phyloP scores from a whole-genome alignment of 2,888 invertebrate genomes.

The Synanthedon formicaeformis region DNA sequence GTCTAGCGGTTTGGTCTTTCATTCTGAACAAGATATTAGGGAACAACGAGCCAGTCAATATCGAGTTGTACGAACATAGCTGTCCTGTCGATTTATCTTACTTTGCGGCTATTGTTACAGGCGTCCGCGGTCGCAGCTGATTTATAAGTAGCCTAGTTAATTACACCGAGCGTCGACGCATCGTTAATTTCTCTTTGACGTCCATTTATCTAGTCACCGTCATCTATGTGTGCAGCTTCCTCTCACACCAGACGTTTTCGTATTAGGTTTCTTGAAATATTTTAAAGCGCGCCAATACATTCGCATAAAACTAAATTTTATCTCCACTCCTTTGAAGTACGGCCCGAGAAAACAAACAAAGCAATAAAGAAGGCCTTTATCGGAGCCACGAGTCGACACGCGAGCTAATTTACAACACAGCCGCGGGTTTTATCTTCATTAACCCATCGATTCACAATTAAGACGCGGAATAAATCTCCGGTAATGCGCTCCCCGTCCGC shows the following conservation, averaged over 20 bases:
- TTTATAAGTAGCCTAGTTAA: constrained; percentile 63
- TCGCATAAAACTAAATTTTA: constrained; percentile 65
- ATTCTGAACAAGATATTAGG: constrained; percentile 21
- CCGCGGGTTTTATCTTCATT: constrained; percentile 71
- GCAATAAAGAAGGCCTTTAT: constrained; percentile 69
- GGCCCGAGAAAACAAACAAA: constrained; percentile 68
- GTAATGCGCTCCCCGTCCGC: constrained; percentile 67
- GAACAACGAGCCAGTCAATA: constrained; percentile 54
- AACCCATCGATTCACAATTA: constrained; percentile 72
- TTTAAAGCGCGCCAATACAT: constrained; percentile 26
- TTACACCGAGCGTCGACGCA: constrained; percentile 48
- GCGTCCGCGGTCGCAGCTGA: constrained; percentile 50
- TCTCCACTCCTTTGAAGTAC: constrained; percentile 67
- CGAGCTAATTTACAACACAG: constrained; percentile 71
- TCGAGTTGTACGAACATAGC: constrained; percentile 51
- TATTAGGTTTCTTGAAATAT: background rate
- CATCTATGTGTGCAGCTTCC: constrained; percentile 23
- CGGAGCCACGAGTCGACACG: constrained; percentile 68
- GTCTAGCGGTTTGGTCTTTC: constrained; percentile 3
- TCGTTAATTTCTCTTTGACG: constrained; percentile 44
- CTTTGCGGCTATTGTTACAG: constrained; percentile 61
- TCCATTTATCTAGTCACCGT: constrained; percentile 20
- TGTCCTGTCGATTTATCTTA: constrained; percentile 65
- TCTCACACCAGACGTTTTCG: background rate
- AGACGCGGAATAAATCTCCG: constrained; percentile 69